Evolutionary conservation across 2,888 invertebrate species (phyloP).

Genomic region (Eupithecia vulgata): DNA sequence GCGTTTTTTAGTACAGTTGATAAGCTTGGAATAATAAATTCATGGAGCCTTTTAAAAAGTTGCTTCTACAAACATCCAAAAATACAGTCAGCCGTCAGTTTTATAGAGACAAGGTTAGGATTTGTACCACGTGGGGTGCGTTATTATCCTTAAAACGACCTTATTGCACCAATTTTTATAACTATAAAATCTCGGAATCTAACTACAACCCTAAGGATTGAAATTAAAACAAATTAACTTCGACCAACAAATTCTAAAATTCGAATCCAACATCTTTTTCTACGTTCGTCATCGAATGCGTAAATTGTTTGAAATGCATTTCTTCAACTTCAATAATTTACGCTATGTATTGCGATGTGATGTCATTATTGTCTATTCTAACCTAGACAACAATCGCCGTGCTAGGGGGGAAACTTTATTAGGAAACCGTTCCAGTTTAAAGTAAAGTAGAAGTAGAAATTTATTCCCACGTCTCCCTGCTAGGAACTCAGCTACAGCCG

Average conservation of each 20-base stretch:
- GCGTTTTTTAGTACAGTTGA: slow-evolving; percentile 45
- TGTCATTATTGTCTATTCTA: too few species aligned
- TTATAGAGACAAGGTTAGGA: neutral
- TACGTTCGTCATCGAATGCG: too few species aligned
- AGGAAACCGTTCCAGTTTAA: too few species aligned
- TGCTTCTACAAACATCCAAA: slow-evolving; percentile 28
- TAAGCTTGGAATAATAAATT: slow-evolving; percentile 45
- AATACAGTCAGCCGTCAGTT: neutral
- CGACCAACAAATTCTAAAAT: neutral
- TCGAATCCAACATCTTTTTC: neutral
- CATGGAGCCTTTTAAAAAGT: slow-evolving; percentile 43
- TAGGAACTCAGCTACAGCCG: neutral
- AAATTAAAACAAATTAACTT: too few species aligned
- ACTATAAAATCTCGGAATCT: neutral
- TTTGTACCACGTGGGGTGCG: neutral
- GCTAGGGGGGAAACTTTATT: too few species aligned
- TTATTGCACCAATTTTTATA: neutral
- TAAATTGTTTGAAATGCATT: too few species aligned
- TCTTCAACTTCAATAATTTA: too few species aligned
- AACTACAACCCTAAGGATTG: neutral
- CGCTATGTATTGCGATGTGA: too few species aligned
- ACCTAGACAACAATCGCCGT: too few species aligned
- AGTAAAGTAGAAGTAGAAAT: neutral
- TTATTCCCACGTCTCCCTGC: neutral
- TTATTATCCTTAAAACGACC: neutral